Percentiles rank a stretch among this genome's conserved stretches.
phyloP scores from a whole-genome alignment of 2,888 invertebrate species.

The Seira ritae region DNA sequence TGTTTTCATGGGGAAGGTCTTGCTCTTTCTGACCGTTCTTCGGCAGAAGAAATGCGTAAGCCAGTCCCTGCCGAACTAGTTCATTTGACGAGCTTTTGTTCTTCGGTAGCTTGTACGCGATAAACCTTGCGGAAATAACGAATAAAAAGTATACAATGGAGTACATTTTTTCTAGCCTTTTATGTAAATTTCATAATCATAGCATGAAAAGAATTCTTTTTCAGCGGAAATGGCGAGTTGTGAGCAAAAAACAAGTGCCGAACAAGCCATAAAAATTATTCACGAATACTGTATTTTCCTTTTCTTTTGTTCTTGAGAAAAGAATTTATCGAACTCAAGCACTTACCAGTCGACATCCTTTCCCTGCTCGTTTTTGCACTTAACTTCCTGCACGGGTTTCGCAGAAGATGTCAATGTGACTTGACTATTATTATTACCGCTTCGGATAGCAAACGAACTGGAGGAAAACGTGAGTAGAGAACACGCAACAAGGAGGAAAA shows the following conservation, averaged over 20 bases:
- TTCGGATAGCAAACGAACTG: not conserved
- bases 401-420: constrained; percentile 39
- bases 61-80: constrained; percentile 80
- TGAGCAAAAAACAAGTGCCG: not conserved
- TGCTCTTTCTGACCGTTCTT: not conserved
- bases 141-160: not conserved
- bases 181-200: not conserved
- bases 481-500: constrained; percentile 14
- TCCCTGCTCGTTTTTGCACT: constrained; percentile 65
- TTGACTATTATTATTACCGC: not conserved
- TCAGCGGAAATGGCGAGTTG: not conserved
- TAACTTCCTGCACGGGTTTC: constrained; percentile 15
- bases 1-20: not conserved
- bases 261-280: not conserved
- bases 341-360: constrained; percentile 67
- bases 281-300: not conserved
- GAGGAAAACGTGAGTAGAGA: constrained; percentile 33
- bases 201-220: not conserved
- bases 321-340: not conserved
- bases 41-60: constrained; percentile 81
- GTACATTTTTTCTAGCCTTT: too few relatives aligned
- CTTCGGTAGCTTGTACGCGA: constrained; percentile 87
- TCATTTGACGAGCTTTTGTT: constrained; percentile 79
- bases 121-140: constrained; percentile 81
- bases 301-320: not conserved